Evolutionary conservation across 2,888 invertebrate genomes (phyloP).

Genomic region (Zaprionus bogoriensis): DNA sequence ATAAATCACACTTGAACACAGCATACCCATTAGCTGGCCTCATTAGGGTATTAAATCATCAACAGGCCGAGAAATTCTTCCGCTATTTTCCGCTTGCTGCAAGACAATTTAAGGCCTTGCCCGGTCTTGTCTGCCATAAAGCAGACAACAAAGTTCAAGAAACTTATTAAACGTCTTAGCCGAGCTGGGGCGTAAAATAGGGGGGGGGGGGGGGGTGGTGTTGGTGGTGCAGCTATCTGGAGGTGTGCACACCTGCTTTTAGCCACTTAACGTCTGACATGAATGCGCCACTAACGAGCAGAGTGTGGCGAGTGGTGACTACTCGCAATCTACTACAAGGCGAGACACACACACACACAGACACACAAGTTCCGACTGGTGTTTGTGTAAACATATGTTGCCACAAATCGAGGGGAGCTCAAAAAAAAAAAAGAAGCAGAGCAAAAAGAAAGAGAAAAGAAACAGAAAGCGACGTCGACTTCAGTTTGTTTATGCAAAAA

Average conservation of each 20-base stretch:
- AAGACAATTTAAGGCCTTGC: slow-evolving; percentile 26
- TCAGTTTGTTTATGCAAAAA: slow-evolving; percentile 41
- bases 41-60: not conserved
- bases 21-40: not conserved
- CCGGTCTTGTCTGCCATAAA: slow-evolving; percentile 18
- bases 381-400: slow-evolving; percentile 23
- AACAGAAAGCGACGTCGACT: slow-evolving; percentile 5
- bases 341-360: slow-evolving; percentile 8
- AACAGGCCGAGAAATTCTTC: not conserved
- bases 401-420: not conserved
- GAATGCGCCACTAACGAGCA: slow-evolving; percentile 65
- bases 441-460: not conserved
- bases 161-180: slow-evolving; percentile 55
- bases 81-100: not conserved
- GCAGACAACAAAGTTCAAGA: slow-evolving; percentile 59
- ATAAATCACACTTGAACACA: not conserved
- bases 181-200: not conserved
- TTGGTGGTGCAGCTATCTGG: slow-evolving; percentile 1
- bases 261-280: slow-evolving; percentile 66
- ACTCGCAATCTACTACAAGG: slow-evolving; percentile 25
- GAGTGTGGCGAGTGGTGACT: slow-evolving; percentile 46
- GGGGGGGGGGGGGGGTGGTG: not conserved
- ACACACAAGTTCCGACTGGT: slow-evolving; percentile 8
- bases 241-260: slow-evolving; percentile 32
- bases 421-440: not conserved